phyloP scores from a whole-genome alignment of 2,797 vertebrate species.

The Ctenosaura bakeri region DNA sequence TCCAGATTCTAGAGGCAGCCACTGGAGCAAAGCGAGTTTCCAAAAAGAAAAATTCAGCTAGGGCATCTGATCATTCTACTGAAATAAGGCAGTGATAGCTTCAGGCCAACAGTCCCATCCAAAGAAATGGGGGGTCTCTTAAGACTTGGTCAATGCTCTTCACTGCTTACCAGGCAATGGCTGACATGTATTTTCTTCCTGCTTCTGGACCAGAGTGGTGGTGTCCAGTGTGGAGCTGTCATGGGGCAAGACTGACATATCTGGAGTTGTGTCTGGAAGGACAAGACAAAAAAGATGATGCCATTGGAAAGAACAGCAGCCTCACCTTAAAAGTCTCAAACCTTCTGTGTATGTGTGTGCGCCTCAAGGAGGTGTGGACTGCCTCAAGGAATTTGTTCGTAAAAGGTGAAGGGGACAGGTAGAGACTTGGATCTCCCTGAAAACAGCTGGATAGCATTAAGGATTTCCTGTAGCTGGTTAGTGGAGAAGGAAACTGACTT shows the following conservation, averaged over 20 bases:
- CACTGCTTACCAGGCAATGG: conserved; percentile 85
- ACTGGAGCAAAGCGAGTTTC: background rate
- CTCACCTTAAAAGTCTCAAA: background rate
- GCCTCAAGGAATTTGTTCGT: background rate
- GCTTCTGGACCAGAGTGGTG: conserved; percentile 80
- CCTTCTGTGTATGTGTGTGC: background rate
- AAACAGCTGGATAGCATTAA: background rate
- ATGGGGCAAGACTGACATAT: conserved; percentile 91
- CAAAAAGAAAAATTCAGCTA: background rate
- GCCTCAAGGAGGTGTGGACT: background rate
- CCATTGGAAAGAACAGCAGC: background rate
- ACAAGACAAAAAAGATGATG: conserved; percentile 59
- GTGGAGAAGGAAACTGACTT: background rate
- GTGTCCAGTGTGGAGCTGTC: conserved; percentile 87
- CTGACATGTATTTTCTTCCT: conserved; percentile 85
- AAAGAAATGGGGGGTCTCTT: background rate
- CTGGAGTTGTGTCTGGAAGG: conserved; percentile 90
- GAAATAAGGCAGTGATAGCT: background rate
- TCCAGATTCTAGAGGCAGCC: background rate
- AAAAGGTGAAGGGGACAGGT: background rate
- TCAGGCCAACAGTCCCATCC: background rate
- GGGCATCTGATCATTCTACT: background rate
- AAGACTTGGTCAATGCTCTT: background rate
- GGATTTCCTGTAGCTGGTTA: background rate
- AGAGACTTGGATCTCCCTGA: background rate